Evolutionary conservation across 2,113 vertebrate species (phyloP).

Genomic region (Isichthys henryi): DNA sequence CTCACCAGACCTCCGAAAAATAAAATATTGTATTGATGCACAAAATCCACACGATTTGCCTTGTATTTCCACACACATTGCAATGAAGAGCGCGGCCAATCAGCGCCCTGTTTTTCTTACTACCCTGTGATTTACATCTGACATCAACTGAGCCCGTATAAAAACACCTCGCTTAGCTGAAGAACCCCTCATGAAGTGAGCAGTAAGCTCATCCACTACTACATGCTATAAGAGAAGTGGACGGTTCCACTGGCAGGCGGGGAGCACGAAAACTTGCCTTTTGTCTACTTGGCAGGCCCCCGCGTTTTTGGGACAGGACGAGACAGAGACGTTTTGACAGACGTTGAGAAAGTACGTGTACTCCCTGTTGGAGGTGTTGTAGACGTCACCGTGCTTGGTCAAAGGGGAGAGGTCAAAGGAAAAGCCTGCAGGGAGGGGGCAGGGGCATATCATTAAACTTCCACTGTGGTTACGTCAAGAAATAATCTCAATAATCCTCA

Average conservation of each 20-base stretch:
- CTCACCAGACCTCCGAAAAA: background rate
- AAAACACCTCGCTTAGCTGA: background rate
- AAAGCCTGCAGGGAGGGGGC: constrained; percentile 57
- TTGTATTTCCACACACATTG: background rate
- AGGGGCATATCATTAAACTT: background rate
- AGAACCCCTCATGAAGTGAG: background rate
- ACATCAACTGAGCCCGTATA: background rate
- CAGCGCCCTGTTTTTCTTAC: background rate
- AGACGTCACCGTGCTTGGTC: constrained; percentile 53
- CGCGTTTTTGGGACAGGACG: constrained; percentile 53
- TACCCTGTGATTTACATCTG: background rate
- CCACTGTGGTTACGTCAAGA: background rate
- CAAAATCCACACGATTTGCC: background rate
- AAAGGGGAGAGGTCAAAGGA: constrained; percentile 82
- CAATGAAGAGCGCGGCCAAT: background rate
- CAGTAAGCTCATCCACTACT: background rate
- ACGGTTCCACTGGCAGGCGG: background rate
- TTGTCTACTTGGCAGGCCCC: constrained; percentile 76
- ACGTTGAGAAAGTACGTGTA: constrained; percentile 80
- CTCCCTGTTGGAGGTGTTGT: constrained; percentile 49
- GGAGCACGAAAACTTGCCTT: constrained; percentile 49
- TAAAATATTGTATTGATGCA: background rate
- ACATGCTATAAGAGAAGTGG: background rate
- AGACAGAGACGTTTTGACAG: constrained; percentile 59
- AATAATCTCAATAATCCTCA: background rate